phyloP scores from a whole-genome alignment of 2,888 invertebrate genomes.

The Leistus spinibarbis region DNA sequence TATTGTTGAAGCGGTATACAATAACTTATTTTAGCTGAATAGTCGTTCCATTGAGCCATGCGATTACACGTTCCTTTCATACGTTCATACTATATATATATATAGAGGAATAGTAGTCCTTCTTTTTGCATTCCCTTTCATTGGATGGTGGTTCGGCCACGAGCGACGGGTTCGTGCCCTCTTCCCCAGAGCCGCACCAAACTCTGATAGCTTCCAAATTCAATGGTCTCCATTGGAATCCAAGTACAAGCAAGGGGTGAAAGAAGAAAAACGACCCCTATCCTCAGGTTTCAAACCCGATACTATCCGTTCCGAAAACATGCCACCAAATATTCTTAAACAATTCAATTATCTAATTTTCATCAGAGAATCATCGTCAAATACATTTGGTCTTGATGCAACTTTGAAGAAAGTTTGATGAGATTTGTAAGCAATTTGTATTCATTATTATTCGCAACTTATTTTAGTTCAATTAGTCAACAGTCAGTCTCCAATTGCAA shows the following conservation, averaged over 20 bases:
- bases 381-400: too few species aligned
- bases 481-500: not conserved
- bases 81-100: not conserved
- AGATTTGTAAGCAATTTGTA: too few species aligned
- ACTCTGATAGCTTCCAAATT: slow-evolving; percentile 24
- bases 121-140: slow-evolving; percentile 38
- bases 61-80: slow-evolving; percentile 37
- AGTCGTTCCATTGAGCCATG: slow-evolving; percentile 36
- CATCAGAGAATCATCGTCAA: not conserved
- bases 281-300: slow-evolving; percentile 20
- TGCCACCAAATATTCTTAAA: not conserved
- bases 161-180: slow-evolving; percentile 10
- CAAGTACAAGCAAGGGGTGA: not conserved
- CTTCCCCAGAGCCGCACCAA: not conserved
- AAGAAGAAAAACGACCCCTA: slow-evolving; percentile 27
- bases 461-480: too few species aligned
- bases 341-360: not conserved
- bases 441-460: too few species aligned
- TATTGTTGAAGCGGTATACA: slow-evolving; percentile 29
- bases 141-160: slow-evolving; percentile 1
- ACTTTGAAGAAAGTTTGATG: too few species aligned
- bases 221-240: slow-evolving; percentile 18
- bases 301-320: slow-evolving; percentile 27
- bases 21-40: slow-evolving; percentile 39
- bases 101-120: slow-evolving; percentile 24